phyloP scores from a whole-genome alignment of 2,888 invertebrate genomes.

The Portevinia maculata region DNA sequence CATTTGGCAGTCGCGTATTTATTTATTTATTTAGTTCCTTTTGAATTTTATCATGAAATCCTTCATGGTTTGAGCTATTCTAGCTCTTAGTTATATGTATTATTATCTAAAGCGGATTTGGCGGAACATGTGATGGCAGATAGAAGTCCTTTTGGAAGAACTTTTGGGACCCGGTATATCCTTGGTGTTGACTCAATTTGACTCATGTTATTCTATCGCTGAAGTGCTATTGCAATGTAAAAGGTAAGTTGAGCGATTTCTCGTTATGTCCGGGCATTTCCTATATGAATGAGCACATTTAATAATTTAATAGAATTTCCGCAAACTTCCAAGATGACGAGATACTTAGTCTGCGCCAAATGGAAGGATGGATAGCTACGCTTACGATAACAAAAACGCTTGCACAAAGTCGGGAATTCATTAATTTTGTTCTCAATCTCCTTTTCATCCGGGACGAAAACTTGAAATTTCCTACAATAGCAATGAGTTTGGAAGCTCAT shows the following conservation, averaged over 20 bases:
- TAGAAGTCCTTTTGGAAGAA: too few relatives aligned
- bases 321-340: background rate
- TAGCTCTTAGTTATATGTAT: background rate
- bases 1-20: background rate
- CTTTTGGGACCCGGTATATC: too few relatives aligned
- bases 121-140: background rate
- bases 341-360: background rate
- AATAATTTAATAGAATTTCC: slow-evolving; percentile 12
- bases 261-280: slow-evolving; percentile 6
- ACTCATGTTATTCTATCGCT: slow-evolving; percentile 19
- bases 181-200: slow-evolving; percentile 22
- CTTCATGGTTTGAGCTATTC: background rate
- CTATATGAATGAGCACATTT: slow-evolving; percentile 7
- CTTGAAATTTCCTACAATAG: background rate
- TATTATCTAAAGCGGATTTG: background rate
- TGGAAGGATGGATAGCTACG: background rate
- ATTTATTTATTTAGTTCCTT: background rate
- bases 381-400: background rate
- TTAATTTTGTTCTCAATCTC: background rate
- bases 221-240: background rate
- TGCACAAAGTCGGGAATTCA: slow-evolving; percentile 15
- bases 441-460: background rate
- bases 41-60: background rate
- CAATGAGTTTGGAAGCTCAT: background rate
- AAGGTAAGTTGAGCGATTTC: slow-evolving; percentile 1